Evolutionary conservation across 2,888 invertebrate genomes (phyloP), one percentile per base, ranked within the genome.

Genomic region (Calameuta filiformis): DNA sequence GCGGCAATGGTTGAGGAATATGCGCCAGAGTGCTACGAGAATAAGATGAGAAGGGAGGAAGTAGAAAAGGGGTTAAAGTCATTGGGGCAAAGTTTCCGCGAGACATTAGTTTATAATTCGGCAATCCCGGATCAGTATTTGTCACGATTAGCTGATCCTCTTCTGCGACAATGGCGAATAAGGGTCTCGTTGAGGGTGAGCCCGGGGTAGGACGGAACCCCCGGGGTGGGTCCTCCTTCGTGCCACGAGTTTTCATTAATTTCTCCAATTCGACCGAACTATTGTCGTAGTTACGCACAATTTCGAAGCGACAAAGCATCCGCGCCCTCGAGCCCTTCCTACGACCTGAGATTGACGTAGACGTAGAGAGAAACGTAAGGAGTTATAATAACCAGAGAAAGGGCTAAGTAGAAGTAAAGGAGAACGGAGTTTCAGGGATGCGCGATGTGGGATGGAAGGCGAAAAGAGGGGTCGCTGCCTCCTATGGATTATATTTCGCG

Each of bases 41-140:
- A 68, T 75, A 40, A 35, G 69, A 75, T 75, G 77, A 77, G 75
- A 75, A 35, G 77, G 71, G 33, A 71, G 40, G 40, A 56, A 56
- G 40, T 56, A 80, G 80, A 80, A 82, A 82, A 87, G 83, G 84
- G 83, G 81, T 85, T 84, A 86, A 85, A 87, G 85, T 85, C 82
- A 87, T 86, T 85, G 80, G 79, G 77, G 82, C 76, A 80, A 89
- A 90, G 88, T 89, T 89, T 88, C 86, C 83, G 83, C 86, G 84
- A 88, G 88, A 88, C 90, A 90, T 90, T 90, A 90, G 90, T 90
- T 90, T 90, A 90, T 90, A 90, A 90, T 90, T 90, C 88, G 88
- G 88, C 88, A 89, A 91, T 90, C 89, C 88, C 79, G 88, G 89
- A 90, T 91, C 90, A 89, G 90, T 90, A 90, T 90, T 91, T 90